Evolutionary conservation across 2,888 invertebrate species (phyloP).

Genomic region (Rhodophaea formosa): DNA sequence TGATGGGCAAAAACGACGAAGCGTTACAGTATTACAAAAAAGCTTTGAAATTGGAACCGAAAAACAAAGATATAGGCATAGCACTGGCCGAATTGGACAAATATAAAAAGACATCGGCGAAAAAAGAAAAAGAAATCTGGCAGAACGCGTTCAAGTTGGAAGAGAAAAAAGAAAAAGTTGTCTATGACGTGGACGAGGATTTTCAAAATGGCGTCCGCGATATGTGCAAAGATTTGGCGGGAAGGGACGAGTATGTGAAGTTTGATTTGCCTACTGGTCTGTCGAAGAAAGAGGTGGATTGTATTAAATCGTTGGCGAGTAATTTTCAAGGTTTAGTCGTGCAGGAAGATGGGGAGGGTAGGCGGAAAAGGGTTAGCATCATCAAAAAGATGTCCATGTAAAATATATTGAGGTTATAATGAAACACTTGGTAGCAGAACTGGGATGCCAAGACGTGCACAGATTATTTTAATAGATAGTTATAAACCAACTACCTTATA

Average conservation of each 20-base stretch:
- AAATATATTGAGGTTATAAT: background rate
- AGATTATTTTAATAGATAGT: no score
- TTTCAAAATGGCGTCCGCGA: constrained; percentile 54
- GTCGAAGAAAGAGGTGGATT: constrained; percentile 50
- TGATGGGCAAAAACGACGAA: constrained; percentile 51
- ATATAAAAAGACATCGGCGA: constrained; percentile 39
- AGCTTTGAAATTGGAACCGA: constrained; percentile 67
- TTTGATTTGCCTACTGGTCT: constrained; percentile 60
- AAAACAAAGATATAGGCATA: constrained; percentile 63
- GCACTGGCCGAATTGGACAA: constrained; percentile 51
- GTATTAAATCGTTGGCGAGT: constrained; percentile 48
- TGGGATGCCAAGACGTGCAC: no score
- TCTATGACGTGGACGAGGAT: constrained; percentile 56
- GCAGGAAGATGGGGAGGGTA: constrained; percentile 49
- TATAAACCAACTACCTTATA: no score
- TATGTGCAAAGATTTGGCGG: constrained; percentile 62
- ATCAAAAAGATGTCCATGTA: constrained; percentile 39
- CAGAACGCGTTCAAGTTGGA: constrained; percentile 49
- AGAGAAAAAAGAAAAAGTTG: constrained; percentile 39
- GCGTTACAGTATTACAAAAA: constrained; percentile 60
- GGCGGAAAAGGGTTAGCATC: constrained; percentile 49
- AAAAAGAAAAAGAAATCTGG: constrained; percentile 60
- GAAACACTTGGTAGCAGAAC: no score
- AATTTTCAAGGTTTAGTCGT: constrained; percentile 50
- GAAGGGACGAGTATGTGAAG: constrained; percentile 48